phyloP scores from a whole-genome alignment of 2,797 vertebrate species.

The Sorex maritimensis region DNA sequence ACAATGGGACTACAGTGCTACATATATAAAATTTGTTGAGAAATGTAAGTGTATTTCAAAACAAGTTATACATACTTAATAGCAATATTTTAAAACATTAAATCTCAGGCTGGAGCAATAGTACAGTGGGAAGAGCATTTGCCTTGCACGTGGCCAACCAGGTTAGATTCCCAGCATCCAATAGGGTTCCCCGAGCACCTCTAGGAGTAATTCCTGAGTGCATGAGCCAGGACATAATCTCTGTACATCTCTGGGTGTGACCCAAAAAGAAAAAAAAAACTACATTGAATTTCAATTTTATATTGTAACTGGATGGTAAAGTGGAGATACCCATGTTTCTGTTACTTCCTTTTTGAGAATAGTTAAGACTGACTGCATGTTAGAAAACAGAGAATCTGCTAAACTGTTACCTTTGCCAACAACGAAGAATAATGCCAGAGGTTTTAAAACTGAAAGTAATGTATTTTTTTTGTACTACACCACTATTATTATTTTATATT shows the following conservation, averaged over 20 bases:
- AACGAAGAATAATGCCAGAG: neutral
- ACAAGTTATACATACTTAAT: neutral
- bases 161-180: too few relatives aligned
- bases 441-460: neutral
- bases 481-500: conserved; percentile 13
- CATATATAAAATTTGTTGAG: neutral
- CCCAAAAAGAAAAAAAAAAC: too few relatives aligned
- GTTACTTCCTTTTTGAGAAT: neutral
- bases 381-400: neutral
- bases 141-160: too few relatives aligned
- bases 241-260: too few relatives aligned
- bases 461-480: neutral
- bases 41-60: neutral
- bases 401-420: neutral
- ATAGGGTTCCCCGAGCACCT: too few relatives aligned
- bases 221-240: too few relatives aligned
- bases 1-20: too few relatives aligned
- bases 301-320: neutral
- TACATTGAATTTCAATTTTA: neutral
- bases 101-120: too few relatives aligned
- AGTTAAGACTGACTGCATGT: neutral
- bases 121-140: too few relatives aligned
- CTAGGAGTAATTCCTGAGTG: too few relatives aligned
- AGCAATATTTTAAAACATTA: neutral
- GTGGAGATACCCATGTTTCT: neutral